phyloP scores from a whole-genome alignment of 2,888 invertebrate species.

The Mycogona germanica region DNA sequence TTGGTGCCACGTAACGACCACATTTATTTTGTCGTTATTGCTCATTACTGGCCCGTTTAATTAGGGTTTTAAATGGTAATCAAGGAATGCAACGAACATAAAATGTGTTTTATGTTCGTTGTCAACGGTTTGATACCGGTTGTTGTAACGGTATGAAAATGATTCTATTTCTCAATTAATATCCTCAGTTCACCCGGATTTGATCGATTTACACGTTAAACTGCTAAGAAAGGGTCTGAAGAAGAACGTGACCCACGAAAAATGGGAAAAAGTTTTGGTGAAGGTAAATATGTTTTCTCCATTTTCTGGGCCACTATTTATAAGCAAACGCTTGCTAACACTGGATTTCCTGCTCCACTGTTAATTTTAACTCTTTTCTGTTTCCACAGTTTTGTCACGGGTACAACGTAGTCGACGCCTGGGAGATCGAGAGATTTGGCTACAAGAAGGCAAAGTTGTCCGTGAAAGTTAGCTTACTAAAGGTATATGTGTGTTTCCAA shows the following conservation, averaged over 20 bases:
- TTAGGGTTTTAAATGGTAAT: too few relatives aligned
- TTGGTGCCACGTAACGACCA: too few relatives aligned
- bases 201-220: conserved; percentile 75
- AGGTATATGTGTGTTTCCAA: conserved; percentile 47
- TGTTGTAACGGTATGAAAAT: too few relatives aligned
- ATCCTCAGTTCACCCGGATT: conserved; percentile 56
- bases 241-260: conserved; percentile 66
- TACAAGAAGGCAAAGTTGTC: conserved; percentile 81
- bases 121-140: too few relatives aligned
- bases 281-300: conserved; percentile 37
- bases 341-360: too few relatives aligned
- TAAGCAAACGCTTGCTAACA: too few relatives aligned
- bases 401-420: conserved; percentile 81
- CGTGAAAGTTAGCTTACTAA: conserved; percentile 77
- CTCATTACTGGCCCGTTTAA: too few relatives aligned
- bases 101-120: too few relatives aligned
- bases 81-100: too few relatives aligned
- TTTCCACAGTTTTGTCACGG: conserved; percentile 60
- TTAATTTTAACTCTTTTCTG: conserved; percentile 11
- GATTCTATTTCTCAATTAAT: conserved; percentile 16
- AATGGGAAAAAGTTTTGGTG: conserved; percentile 80
- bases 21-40: too few relatives aligned
- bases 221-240: conserved; percentile 66
- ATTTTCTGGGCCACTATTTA: too few relatives aligned
- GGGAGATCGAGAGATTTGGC: conserved; percentile 92